Evolutionary conservation across 2,888 invertebrate species (phyloP), one percentile per base, ranked within the genome.

Genomic region (Cheilosia grossa): DNA sequence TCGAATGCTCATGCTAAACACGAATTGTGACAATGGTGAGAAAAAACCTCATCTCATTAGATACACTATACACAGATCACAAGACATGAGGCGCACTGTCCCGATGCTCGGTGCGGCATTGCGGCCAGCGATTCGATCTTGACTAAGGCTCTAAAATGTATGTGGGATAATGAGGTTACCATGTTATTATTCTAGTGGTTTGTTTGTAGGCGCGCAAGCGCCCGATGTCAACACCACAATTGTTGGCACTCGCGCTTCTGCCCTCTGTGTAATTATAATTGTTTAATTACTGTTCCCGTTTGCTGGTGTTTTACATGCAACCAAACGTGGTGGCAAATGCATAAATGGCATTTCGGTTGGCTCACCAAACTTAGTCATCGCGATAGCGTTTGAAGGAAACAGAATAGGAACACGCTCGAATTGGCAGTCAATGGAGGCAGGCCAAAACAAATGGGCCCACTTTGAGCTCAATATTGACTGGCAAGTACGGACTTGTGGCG

Each of bases 41-140:
- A 85, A 85, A 61, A 70, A 80, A 72, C 80, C 75, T 72, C 85
- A 75, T 85, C 80, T 80, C 61, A 75, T 85, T 80, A 85, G 80
- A 75, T 24, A 64, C 70, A 72, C 66, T 56, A 53, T 49, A 19
- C 19, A 56, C 21, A 13, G 37, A 37, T 13, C 37, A 2, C 24
- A 15, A 17, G 10, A 49, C 17, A 70, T 27, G 27, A 30, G n/a
- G 30, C 17, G 40, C 24, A 21, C 21, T 15, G 70, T 33, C 44
- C 17, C 33, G 27, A 10, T 54, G 54, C 17, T 6, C 3, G n/a
- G 54, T 13, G 7, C 4, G 53, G 47, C 37, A 17, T 40, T 17
- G 47, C 24, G 24, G 3, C 24, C 44, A 33, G 21, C 49, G 51
- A 30, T 40, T 58, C 40, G 58, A 67, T 75, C 67, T 75, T 66